phyloP scores from a whole-genome alignment of 2,888 invertebrate species.

The Drosophila picticornis region DNA sequence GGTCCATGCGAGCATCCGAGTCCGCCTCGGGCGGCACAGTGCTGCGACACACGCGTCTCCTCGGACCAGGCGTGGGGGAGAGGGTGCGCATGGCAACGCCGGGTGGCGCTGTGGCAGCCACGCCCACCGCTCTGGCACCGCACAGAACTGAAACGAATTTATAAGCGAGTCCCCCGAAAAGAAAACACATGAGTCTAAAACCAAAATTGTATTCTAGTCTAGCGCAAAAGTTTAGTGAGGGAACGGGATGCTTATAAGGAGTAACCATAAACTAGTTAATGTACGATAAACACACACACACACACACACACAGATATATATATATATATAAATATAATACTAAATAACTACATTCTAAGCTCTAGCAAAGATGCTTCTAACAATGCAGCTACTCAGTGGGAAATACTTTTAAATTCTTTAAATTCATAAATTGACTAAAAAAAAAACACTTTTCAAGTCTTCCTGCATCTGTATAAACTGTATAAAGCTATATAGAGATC shows the following conservation, averaged over 20 bases:
- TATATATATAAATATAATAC: constrained; percentile 29
- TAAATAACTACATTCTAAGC: constrained; percentile 39
- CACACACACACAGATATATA: constrained; percentile 15
- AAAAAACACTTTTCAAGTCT: constrained; percentile 26
- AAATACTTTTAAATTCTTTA: constrained; percentile 3
- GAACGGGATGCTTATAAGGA: constrained; percentile 29
- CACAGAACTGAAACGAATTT: constrained; percentile 86
- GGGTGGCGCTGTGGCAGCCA: constrained; percentile 58
- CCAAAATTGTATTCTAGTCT: constrained; percentile 75
- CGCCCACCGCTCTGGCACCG: constrained; percentile 70
- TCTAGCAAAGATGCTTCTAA: constrained; percentile 43
- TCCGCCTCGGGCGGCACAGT: constrained; percentile 38
- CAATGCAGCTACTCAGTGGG: constrained; percentile 21
- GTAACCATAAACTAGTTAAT: constrained; percentile 47
- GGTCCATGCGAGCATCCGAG: constrained; percentile 83
- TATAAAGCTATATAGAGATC: constrained; percentile 37
- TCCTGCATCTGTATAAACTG: constrained; percentile 47
- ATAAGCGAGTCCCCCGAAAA: constrained; percentile 65
- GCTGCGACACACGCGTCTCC: constrained; percentile 72
- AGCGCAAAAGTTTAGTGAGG: constrained; percentile 31
- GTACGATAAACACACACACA: constrained; percentile 30
- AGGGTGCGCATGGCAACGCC: constrained; percentile 70
- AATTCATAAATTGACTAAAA: neutral
- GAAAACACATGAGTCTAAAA: constrained; percentile 31
- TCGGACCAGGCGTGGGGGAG: constrained; percentile 80